Percentiles rank a stretch among this genome's conserved stretches.
These are phyloP conservation scores for Pachyrhynchus sulphureomaculatus DNA, from an alignment of 1,140 invertebrate species.

Conservation along the genomic window DNA sequence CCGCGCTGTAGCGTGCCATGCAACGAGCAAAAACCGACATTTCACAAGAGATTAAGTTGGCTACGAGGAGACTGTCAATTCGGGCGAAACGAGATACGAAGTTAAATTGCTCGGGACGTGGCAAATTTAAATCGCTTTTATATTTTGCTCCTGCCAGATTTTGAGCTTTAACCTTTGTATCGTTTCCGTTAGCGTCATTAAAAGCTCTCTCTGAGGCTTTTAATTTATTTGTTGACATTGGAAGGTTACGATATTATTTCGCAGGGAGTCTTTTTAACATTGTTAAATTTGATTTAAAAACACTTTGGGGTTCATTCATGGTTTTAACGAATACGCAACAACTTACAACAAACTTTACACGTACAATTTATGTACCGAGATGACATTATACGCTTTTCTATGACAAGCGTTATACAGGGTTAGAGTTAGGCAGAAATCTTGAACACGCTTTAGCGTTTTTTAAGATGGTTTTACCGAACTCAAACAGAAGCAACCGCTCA, in stretches of 20 bases:
- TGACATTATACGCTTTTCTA: too few species aligned
- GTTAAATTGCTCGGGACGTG: conserved; percentile 29
- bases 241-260: background rate
- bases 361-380: too few species aligned
- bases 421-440: too few species aligned
- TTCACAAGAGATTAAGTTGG: conserved; percentile 30
- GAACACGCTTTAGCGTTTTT: too few species aligned
- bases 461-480: too few species aligned
- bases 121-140: conserved; percentile 23
- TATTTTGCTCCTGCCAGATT: conserved; percentile 15
- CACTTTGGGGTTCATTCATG: background rate
- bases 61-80: conserved; percentile 32
- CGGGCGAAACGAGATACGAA: conserved; percentile 26
- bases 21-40: conserved; percentile 29
- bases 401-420: too few species aligned
- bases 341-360: background rate
- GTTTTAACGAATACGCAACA: background rate
- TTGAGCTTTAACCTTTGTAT: conserved; percentile 8
- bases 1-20: background rate
- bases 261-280: background rate
- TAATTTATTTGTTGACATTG: conserved; percentile 6
- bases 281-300: background rate
- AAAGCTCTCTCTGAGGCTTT: conserved; percentile 4
- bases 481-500: too few species aligned
- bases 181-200: conserved; percentile 5